Evolutionary conservation across 2,113 vertebrate genomes (phyloP).

Genomic region (Tachysurus vachellii): DNA sequence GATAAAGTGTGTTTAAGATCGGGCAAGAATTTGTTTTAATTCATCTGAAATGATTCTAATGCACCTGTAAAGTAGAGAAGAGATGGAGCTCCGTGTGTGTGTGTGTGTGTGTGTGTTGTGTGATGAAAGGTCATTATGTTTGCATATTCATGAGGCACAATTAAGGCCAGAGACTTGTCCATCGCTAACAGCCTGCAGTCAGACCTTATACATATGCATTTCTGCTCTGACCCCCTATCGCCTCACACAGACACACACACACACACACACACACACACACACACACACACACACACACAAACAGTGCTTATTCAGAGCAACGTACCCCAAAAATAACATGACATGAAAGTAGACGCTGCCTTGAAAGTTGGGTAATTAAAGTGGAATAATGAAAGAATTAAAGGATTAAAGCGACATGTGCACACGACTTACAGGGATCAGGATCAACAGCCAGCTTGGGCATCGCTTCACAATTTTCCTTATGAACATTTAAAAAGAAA

Average conservation of each 20-base stretch:
- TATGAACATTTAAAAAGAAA: background rate
- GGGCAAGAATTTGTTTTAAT: background rate
- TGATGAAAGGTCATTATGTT: constrained; percentile 40
- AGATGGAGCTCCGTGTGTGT: constrained; percentile 1
- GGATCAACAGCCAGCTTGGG: background rate
- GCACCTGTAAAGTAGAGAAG: background rate
- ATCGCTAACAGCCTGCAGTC: constrained; percentile 45
- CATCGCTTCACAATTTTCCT: background rate
- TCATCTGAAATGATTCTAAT: background rate
- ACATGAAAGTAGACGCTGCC: constrained; percentile 19
- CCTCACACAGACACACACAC: constrained; percentile 35
- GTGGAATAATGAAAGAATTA: constrained; percentile 2
- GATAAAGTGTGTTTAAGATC: background rate
- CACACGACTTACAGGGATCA: constrained; percentile 24
- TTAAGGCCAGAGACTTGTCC: constrained; percentile 53
- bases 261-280: constrained; percentile 28
- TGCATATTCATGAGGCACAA: constrained; percentile 59
- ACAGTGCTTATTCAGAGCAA: constrained; percentile 35
- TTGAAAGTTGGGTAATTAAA: background rate
- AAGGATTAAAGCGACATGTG: constrained; percentile 11
- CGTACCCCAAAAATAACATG: constrained; percentile 31
- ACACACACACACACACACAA: constrained; percentile 6
- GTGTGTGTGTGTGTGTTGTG: constrained; percentile 35
- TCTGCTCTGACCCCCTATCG: constrained; percentile 37
- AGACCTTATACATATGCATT: constrained; percentile 56